A percentile compares a stretch with the other conserved stretches of the same genome.
Conservation (phyloP, 2,113 vertebrate species). For the Reinhardtius hippoglossoides region DNA sequence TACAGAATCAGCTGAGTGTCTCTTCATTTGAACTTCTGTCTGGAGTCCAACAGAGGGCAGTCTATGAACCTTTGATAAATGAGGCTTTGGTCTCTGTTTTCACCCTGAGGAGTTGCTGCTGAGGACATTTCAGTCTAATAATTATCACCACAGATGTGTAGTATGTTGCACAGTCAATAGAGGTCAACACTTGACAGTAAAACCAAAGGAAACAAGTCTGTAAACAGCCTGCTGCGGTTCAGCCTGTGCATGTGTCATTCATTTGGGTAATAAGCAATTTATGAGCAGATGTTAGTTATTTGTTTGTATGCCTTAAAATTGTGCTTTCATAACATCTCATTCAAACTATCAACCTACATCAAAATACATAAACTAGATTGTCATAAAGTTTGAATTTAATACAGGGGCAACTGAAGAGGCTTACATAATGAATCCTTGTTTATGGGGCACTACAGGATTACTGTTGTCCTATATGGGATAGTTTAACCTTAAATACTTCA, state of each 20-base stretch:
- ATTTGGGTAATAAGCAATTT: not conserved
- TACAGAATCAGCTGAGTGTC: not conserved
- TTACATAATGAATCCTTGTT: conserved; percentile 8
- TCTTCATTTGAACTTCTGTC: conserved; percentile 65
- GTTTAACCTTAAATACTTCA: not conserved
- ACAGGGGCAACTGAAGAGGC: not conserved
- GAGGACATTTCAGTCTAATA: conserved; percentile 6
- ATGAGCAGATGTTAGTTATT: not conserved
- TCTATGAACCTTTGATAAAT: conserved; percentile 69
- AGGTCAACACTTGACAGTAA: conserved; percentile 20
- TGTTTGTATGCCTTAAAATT: not conserved
- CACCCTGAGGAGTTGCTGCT: conserved; percentile 29
- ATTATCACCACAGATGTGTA: conserved; percentile 13
- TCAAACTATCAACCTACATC: not conserved
- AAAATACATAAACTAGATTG: not conserved
- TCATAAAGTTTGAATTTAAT: not conserved
- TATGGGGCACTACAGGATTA: not conserved
- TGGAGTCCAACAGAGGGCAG: conserved; percentile 79
- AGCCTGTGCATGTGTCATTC: not conserved
- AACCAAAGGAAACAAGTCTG: conserved; percentile 12
- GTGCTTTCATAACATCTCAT: not conserved
- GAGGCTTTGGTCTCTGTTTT: conserved; percentile 28
- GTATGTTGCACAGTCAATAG: conserved; percentile 3
- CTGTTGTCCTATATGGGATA: not conserved
- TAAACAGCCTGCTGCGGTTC: not conserved